A percentile compares a stretch with the other conserved stretches of the same genome.
Conservation (phyloP, 1,140 invertebrate species). For the Heliconius eleuchia region DNA sequence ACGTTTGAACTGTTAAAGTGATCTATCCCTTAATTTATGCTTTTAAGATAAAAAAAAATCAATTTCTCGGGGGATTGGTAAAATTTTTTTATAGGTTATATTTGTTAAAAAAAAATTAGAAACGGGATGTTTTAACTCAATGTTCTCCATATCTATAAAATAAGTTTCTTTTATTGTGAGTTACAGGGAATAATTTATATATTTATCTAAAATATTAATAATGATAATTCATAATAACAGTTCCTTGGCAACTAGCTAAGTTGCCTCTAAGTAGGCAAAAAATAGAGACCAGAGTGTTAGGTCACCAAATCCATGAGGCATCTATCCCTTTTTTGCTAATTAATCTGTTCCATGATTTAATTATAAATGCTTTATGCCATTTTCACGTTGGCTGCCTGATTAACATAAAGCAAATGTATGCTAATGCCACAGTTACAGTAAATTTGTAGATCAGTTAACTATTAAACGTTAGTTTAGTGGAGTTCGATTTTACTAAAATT, state of each 20-base stretch:
- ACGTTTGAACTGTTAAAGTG: neutral
- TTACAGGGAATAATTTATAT: too few species aligned
- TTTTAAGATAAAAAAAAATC: neutral
- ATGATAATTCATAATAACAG: too few species aligned
- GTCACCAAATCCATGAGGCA: neutral
- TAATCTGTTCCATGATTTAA: too few species aligned
- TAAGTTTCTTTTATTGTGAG: too few species aligned
- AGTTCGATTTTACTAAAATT: neutral
- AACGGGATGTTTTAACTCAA: too few species aligned
- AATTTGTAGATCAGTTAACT: conserved; percentile 11
- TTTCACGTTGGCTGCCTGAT: neutral
- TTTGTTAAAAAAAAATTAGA: too few species aligned
- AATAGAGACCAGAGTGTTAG: neutral
- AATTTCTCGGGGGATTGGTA: too few species aligned
- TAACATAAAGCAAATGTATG: conserved; percentile 8
- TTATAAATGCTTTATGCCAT: neutral
- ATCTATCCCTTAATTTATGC: neutral
- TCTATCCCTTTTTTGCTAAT: too few species aligned
- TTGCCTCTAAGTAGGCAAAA: neutral
- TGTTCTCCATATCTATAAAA: too few species aligned
- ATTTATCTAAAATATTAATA: too few species aligned
- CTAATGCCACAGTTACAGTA: conserved; percentile 1
- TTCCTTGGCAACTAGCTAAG: too few species aligned
- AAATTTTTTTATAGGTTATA: too few species aligned
- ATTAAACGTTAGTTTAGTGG: neutral